A percentile compares a stretch with the other conserved stretches of the same genome.
phyloP scores from a whole-genome alignment of 2,113 vertebrate species.

The Pluvianellus socialis region DNA sequence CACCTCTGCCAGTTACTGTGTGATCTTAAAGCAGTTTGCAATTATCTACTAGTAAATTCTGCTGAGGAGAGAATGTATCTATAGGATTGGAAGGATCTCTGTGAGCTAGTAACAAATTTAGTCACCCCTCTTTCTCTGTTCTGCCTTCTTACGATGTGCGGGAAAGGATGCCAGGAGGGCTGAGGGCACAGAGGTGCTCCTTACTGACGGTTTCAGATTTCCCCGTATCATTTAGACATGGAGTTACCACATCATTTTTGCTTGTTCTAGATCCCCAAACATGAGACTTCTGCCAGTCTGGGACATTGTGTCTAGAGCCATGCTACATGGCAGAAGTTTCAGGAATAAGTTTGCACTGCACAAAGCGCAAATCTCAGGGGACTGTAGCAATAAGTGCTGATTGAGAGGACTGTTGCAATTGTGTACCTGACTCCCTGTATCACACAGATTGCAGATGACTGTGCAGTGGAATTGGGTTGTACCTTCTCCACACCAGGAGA shows the following conservation, averaged over 20 bases:
- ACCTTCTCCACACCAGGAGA: background rate
- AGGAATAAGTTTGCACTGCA: background rate
- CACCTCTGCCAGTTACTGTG: accelerated
- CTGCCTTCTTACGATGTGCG: accelerated
- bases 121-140: background rate
- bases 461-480: background rate
- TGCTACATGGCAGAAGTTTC: background rate
- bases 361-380: accelerated
- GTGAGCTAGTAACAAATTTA: background rate
- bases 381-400: background rate
- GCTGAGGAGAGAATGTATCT: background rate
- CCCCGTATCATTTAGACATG: accelerated
- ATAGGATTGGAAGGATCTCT: background rate
- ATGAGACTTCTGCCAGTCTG: background rate
- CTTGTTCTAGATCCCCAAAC: background rate
- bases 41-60: background rate
- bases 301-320: background rate
- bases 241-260: background rate
- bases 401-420: accelerated
- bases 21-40: background rate
- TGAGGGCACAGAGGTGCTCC: background rate
- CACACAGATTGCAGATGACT: background rate
- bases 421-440: background rate
- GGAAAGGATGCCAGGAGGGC: background rate
- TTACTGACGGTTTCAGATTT: background rate